Evolutionary conservation across 2,113 vertebrate species (phyloP), one percentile per base, ranked within the genome.

Genomic region (Amphiprion ocellaris): DNA sequence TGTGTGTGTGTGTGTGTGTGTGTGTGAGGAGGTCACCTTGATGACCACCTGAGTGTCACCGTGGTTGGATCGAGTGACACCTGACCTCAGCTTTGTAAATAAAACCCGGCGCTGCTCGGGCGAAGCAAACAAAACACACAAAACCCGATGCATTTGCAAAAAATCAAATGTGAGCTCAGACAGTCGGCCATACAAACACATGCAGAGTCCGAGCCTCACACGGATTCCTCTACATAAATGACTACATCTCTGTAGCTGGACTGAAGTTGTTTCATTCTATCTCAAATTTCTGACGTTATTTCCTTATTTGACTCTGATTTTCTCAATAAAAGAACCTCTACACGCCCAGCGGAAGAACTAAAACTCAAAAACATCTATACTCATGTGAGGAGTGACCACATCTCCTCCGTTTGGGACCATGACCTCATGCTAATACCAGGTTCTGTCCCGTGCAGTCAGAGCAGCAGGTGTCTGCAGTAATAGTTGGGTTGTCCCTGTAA

Each of bases 21-120:
- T 54, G 47, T 50, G 69, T 65, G 54, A 66, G 33, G 30, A 44
- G 53, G 64, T 86, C 88, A 92, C 89, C 90, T 93, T 93, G 87
- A 68, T 83, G 86, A 87, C 76, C 87, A 89, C 83, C 81, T 86
- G 84, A 85, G 88, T 86, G 82, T 88, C 89, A 75, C 49, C 5
- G 21, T 10, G 73, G 79, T 82, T 69, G 59, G 87, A 90, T 93
- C 82, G 37, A 87, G 85, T 92, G 89, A 90, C 89, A 83, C 83
- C 90, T 89, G 87, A 92, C 83, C 85, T 92, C 90, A 93, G 86
- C 90, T 89, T 86, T 90, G 89, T 80, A 84, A 87, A 86, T 81
- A 85, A 84, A 89, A 89, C 74, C 84, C 78, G 69, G 26, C 56
- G 74, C 49, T 37, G 46, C 73, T 78, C 46, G 17, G 72, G 37